phyloP scores from a whole-genome alignment of 2,113 vertebrate genomes.

The Colinus virginianus region DNA sequence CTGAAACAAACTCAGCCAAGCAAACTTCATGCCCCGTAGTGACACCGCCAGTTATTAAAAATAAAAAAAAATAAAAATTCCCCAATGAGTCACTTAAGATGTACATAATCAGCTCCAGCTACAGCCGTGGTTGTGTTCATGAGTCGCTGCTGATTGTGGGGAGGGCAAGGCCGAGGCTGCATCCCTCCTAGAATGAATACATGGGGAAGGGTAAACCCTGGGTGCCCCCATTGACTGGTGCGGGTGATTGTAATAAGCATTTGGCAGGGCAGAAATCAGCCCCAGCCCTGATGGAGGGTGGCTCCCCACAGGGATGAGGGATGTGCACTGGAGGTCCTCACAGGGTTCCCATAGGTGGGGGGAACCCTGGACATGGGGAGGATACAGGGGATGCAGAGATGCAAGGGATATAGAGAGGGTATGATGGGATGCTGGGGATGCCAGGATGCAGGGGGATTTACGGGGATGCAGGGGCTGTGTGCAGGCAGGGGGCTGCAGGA shows the following conservation, averaged over 20 bases:
- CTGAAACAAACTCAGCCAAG: slow-evolving; percentile 19
- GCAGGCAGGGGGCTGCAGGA: background rate
- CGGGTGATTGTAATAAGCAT: background rate
- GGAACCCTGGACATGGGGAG: background rate
- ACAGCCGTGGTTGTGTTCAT: background rate
- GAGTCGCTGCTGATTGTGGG: background rate
- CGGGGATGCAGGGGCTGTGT: background rate
- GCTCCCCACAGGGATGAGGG: background rate
- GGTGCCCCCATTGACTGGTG: background rate
- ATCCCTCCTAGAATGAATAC: background rate
- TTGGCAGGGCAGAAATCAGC: background rate
- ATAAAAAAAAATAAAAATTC: background rate
- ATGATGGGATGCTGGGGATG: background rate
- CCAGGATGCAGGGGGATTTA: background rate
- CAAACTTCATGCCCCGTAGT: slow-evolving; percentile 49
- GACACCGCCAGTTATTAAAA: background rate
- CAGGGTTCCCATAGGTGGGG: background rate
- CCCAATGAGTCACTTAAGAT: slow-evolving; percentile 45
- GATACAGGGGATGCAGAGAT: background rate
- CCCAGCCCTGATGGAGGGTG: background rate
- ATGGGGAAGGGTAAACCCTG: background rate
- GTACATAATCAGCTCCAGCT: slow-evolving; percentile 36
- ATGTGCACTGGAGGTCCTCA: background rate
- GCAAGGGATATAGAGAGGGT: background rate
- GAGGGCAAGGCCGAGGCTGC: background rate